Percentiles rank a stretch among this genome's conserved stretches.
These are phyloP conservation scores for Scalopus aquaticus DNA, from an alignment of 2,113 vertebrate genomes.

Conservation along the genomic window DNA sequence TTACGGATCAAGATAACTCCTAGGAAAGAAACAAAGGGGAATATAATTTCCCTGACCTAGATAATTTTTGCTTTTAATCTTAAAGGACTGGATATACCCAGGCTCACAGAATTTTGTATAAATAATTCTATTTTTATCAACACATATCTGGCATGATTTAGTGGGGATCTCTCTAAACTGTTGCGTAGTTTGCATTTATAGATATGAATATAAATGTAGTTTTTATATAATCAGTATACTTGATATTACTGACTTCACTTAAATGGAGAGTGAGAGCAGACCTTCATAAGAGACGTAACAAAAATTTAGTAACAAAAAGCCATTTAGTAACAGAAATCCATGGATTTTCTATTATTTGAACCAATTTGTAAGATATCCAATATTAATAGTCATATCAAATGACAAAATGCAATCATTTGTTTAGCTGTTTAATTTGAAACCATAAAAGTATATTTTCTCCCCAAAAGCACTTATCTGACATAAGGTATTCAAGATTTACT, in stretches of 20 bases:
- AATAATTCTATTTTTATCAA: neutral
- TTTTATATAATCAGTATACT: neutral
- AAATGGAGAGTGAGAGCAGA: neutral
- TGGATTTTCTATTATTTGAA: neutral
- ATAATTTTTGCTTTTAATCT: neutral
- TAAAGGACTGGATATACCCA: neutral
- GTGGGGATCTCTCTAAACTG: neutral
- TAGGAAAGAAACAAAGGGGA: slow-evolving; percentile 32
- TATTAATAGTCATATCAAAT: neutral
- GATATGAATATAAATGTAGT: neutral
- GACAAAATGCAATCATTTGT: slow-evolving; percentile 33
- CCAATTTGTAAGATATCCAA: neutral
- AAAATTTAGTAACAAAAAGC: slow-evolving; percentile 2
- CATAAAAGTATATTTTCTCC: neutral
- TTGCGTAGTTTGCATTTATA: neutral
- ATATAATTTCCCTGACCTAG: slow-evolving; percentile 28
- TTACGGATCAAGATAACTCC: slow-evolving; percentile 19
- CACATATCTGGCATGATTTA: neutral
- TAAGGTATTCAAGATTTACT: slow-evolving; percentile 19
- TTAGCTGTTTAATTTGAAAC: slow-evolving; percentile 47
- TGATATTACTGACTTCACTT: neutral
- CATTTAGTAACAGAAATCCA: neutral
- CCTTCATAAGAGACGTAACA: slow-evolving; percentile 24
- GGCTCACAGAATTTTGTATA: neutral
- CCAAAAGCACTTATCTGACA: neutral